These are phyloP conservation scores for Yasuhikotakia modesta DNA, from an alignment of 2,797 vertebrate species.

Conservation along the genomic window DNA sequence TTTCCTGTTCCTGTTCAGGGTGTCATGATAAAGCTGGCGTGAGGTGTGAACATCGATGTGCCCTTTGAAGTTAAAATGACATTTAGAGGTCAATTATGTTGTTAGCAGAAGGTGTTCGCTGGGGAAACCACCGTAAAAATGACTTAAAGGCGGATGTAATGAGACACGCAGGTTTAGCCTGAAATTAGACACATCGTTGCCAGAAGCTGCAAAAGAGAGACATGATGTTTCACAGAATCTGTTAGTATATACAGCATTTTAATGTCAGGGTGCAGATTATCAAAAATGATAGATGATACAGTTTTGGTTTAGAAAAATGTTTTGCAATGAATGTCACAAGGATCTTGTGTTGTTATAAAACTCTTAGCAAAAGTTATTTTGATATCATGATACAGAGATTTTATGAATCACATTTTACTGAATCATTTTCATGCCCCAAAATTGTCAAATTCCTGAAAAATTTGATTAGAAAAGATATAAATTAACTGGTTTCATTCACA, in stretches of 20 bases:
- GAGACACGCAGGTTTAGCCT: neutral
- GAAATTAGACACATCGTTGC: neutral
- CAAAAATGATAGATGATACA: too few species aligned
- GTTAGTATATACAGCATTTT: too few species aligned
- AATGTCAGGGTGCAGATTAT: too few species aligned
- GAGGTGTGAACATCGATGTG: conserved; percentile 64
- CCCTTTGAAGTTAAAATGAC: conserved; percentile 75
- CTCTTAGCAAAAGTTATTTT: too few species aligned
- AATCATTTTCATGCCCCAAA: too few species aligned
- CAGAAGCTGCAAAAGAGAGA: neutral
- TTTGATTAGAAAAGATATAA: neutral
- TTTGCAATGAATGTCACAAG: too few species aligned
- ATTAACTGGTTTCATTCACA: neutral
- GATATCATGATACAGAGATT: too few species aligned
- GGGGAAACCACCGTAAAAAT: conserved; percentile 21
- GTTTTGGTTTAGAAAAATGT: too few species aligned
- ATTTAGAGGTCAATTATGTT: conserved; percentile 77
- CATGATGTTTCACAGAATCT: neutral
- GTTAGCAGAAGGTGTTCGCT: conserved; percentile 67
- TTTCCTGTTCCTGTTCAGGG: conserved; percentile 61
- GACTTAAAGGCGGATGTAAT: conserved; percentile 14
- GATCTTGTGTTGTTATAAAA: too few species aligned
- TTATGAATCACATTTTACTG: too few species aligned
- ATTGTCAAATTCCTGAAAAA: too few species aligned
- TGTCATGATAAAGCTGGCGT: conserved; percentile 38